phyloP scores from a whole-genome alignment of 2,113 vertebrate genomes.

The Brachyhypopomus gauderio region DNA sequence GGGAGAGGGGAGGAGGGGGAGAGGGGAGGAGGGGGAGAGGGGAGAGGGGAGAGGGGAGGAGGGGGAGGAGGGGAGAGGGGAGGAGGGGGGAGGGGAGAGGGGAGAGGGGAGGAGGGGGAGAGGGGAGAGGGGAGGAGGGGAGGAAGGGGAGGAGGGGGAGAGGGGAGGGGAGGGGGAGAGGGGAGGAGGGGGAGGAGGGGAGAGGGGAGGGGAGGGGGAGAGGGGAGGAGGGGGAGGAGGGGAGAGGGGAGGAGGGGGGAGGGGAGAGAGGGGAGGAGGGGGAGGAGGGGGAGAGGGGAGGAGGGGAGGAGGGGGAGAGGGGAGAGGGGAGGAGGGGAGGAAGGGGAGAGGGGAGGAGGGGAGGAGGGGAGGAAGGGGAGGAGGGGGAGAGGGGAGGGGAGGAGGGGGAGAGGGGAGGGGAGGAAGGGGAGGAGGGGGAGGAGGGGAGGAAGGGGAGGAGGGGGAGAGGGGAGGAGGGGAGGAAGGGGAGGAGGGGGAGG shows the following conservation, averaged over 20 bases:
- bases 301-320: no score
- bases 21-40: slow-evolving; percentile 27
- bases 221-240: slow-evolving; percentile 27
- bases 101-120: slow-evolving; percentile 27
- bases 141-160: slow-evolving; percentile 28
- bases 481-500: slow-evolving; percentile 26
- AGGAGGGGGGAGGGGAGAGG: no score
- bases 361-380: slow-evolving; percentile 34
- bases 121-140: slow-evolving; percentile 27
- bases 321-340: slow-evolving; percentile 24
- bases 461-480: slow-evolving; percentile 25
- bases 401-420: slow-evolving; percentile 16
- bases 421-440: slow-evolving; percentile 24
- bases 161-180: slow-evolving; percentile 13
- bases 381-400: slow-evolving; percentile 27
- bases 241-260: slow-evolving; percentile 27
- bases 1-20: slow-evolving; percentile 27
- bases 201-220: slow-evolving; percentile 26
- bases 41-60: no score
- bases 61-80: no score
- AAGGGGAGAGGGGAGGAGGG: slow-evolving; percentile 27
- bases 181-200: slow-evolving; percentile 23
- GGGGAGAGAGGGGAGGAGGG: slow-evolving; percentile 27
- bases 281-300: no score
- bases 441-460: no score